Base-by-base conservation (phyloP, 1,140 invertebrate species). In the Apolygus lucorum region DNA sequence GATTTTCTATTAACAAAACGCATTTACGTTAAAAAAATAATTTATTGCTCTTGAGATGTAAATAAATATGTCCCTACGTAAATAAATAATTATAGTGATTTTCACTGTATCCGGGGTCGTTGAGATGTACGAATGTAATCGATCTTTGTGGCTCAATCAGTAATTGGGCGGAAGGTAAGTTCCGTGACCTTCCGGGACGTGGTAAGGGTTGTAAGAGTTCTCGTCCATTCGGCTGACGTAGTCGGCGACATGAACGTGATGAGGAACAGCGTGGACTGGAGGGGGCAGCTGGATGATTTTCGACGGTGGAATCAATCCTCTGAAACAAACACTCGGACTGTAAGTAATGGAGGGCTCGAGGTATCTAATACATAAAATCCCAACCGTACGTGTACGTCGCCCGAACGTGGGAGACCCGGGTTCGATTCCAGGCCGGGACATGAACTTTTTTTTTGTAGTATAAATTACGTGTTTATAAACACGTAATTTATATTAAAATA, bases 181-280 rank as follows among this genome's bases (percentile, higher is more conserved):
- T 24, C 22, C 8, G 22, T 8, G 54, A 11, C 8, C 11, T 4
- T 13, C 4, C 11, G 54, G 54, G 8, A 59, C 13, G 22, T 59
- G 8, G 54, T 59, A 59, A 4, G 54, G 54, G 22, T 59, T 8
- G 54, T 59, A 59, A 22, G 13, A 11, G 22, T 21, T 24, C 22
- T 67, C 64, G 22, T 70, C 69, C 11, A 65, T 65, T 28, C 69
- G 34, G 64, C 64, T 26, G 21, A 59, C 22, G 28, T 67, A 70
- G 28, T 70, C 69, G 17, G 42, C 25, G 26, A 67, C 52, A 1
- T 54, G 52, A 8, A 42, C 68, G 34, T 64, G 28, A 62, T 64
- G 59, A 8, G 59, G 62, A 2, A 52, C 26, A 8, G 29, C n/a
- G n/a, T n/a, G n/a, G n/a, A n/a, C n/a, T 17, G 68, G 68, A 22